Evolutionary conservation across 2,113 vertebrate genomes (phyloP).

Genomic region (Addax nasomaculatus): DNA sequence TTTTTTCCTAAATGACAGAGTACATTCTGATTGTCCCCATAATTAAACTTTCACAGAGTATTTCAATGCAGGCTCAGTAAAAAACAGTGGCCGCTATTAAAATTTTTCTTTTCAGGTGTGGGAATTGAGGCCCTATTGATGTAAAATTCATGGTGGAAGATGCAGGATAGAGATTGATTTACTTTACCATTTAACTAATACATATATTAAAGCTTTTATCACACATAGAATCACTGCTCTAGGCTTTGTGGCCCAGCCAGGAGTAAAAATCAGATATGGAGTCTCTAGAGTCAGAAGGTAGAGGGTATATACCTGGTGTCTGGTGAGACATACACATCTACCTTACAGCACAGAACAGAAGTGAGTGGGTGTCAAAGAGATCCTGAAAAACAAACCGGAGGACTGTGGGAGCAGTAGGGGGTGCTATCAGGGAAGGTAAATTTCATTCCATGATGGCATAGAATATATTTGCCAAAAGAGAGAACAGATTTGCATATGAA

Average conservation of each 20-base stretch:
- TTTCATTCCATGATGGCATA: background rate
- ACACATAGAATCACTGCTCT: background rate
- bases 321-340: background rate
- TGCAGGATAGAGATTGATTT: background rate
- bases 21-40: background rate
- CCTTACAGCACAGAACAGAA: background rate
- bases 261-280: background rate
- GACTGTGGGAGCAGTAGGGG: background rate
- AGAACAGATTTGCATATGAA: background rate
- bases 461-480: background rate
- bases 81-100: background rate
- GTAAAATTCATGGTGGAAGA: background rate
- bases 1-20: slow-evolving; percentile 7
- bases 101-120: background rate
- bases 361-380: background rate
- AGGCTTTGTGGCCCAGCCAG: background rate
- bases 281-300: background rate
- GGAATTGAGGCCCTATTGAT: background rate
- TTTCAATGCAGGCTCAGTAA: background rate
- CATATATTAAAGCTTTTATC: background rate
- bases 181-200: background rate
- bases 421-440: background rate
- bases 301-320: background rate
- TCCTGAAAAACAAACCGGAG: background rate
- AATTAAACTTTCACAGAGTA: background rate